Base-by-base conservation (phyloP, 2,888 invertebrate genomes). In the Rugalucina vietnamica region DNA sequence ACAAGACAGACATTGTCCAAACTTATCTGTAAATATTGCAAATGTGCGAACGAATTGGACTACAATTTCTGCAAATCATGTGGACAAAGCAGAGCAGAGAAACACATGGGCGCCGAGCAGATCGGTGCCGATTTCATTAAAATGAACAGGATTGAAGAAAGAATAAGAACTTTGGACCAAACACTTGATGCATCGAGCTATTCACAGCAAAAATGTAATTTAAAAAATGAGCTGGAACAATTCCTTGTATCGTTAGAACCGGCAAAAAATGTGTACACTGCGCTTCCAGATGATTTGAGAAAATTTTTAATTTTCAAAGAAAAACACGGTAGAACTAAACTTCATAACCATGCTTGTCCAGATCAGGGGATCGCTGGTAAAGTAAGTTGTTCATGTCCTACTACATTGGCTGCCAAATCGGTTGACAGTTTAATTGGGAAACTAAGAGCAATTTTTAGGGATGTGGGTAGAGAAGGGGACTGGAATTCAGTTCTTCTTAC, bases 191-290 rank as follows among this genome's bases (percentile, higher is more conserved):
- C 65, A 10, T 65, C 34, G 18, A 65, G 34, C 21, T 65, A 65
- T 34, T 65, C 65, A 32, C 32, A 65, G 36, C 78, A 78, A 34
- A 78, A 78, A 65, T 34, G 34, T 29, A 65, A 65, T 65, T 43
- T 78, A 27, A 34, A 71, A 37, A 34, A 12, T 24, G 65, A 65
- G 18, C 34, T 65, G 21, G 34, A 32, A 34, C 21, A 21, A 34
- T 65, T 65, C 36, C 36, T 65, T 18, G 27, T 21, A 1, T 24
- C 12, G 10, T 65, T 65, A 34, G 32, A 32, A 34, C 65, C 65
- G 1, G 12, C 24, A 18, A 78, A 71, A 29, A 34, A 71, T 78
- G 21, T 65, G 3, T 34, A 12, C 36, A 71, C 34, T 21, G 34
- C 65, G 36, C 32, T 34, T 34, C 65, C 65, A 21, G 65, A 34